Conservation (phyloP, 2,797 vertebrate genomes). For the Kryptopterus vitreolus region DNA sequence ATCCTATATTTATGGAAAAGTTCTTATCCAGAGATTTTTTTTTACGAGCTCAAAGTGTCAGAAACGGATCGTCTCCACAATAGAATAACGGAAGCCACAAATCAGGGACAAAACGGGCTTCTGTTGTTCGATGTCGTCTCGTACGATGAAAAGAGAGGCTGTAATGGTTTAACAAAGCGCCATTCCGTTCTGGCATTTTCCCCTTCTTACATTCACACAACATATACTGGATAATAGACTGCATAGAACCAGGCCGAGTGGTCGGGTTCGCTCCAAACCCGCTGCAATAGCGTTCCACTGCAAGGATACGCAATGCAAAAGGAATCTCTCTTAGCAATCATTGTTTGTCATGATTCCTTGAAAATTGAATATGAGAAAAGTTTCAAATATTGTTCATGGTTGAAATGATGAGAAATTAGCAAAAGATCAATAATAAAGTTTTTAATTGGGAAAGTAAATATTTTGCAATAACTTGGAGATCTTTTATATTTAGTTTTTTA, state of each 20-base stretch:
- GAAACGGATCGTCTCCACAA: conserved; percentile 37
- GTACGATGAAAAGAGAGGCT: conserved; percentile 66
- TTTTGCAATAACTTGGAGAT: too few species aligned
- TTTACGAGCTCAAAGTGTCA: background rate
- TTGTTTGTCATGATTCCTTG: background rate
- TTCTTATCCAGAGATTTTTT: conserved; percentile 18
- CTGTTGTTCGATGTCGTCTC: conserved; percentile 68
- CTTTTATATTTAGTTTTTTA: too few species aligned
- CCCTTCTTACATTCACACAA: conserved; percentile 61
- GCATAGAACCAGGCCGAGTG: conserved; percentile 50
- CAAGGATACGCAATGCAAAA: background rate
- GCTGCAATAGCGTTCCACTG: background rate
- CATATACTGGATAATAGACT: conserved; percentile 67
- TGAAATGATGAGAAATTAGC: background rate
- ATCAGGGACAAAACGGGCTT: conserved; percentile 53
- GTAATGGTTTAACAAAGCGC: conserved; percentile 62
- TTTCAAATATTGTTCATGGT: background rate
- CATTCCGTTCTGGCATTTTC: conserved; percentile 76
- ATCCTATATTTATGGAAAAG: conserved; percentile 15
- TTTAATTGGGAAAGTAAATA: too few species aligned
- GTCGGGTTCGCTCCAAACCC: background rate
- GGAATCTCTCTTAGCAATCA: too few species aligned
- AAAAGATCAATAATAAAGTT: too few species aligned
- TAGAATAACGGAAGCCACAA: conserved; percentile 40
- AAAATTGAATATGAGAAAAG: background rate